These are phyloP conservation scores for Erebia epiphron DNA, from an alignment of 2,888 invertebrate species.

Conservation along the genomic window DNA sequence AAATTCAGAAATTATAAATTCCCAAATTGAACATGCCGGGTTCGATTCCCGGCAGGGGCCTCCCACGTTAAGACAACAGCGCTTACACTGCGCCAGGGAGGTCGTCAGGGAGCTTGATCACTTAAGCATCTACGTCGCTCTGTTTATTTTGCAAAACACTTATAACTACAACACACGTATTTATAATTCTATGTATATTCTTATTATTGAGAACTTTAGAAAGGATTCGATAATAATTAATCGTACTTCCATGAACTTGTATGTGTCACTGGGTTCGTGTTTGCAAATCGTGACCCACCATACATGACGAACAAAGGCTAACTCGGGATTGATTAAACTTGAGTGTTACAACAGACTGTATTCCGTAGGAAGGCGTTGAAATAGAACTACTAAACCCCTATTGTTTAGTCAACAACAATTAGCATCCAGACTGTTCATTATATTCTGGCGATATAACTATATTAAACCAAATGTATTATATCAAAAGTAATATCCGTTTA, in stretches of 20 bases:
- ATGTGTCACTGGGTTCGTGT: slow-evolving; percentile 20
- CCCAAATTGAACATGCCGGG: no score
- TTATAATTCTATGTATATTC: not conserved
- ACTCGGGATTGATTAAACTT: slow-evolving; percentile 17
- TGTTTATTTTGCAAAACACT: no score
- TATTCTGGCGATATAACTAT: not conserved
- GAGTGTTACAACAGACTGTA: slow-evolving; percentile 1
- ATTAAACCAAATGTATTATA: no score
- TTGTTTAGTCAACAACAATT: slow-evolving; percentile 4
- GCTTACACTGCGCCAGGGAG: no score
- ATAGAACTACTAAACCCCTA: not conserved
- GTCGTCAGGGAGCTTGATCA: no score
- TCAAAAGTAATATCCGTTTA: no score
- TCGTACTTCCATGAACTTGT: slow-evolving; percentile 22
- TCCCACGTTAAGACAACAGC: no score
- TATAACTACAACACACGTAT: no score
- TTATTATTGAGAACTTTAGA: not conserved
- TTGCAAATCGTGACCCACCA: slow-evolving; percentile 16
- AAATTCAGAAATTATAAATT: no score
- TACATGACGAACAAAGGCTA: slow-evolving; percentile 20
- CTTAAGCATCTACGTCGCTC: no score
- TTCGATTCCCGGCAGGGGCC: no score
- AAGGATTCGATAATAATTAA: slow-evolving; percentile 20
- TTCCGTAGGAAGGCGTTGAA: not conserved
- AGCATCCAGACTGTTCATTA: not conserved